Percentiles rank a stretch among this genome's conserved stretches.
phyloP scores from a whole-genome alignment of 1,140 invertebrate genomes.

The Euwallacea fornicatus region DNA sequence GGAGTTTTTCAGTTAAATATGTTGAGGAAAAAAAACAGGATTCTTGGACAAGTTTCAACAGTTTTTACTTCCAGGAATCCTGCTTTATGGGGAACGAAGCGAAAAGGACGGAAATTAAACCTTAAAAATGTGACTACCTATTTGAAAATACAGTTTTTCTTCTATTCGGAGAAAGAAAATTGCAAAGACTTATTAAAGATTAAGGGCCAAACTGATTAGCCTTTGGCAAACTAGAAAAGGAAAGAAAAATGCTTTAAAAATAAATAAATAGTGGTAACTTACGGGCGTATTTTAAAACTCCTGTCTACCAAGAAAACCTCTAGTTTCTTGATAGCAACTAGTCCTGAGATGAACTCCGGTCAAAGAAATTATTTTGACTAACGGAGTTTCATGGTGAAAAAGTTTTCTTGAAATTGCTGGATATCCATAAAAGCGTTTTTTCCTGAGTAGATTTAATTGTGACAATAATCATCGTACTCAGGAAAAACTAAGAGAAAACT shows the following conservation, averaged over 20 bases:
- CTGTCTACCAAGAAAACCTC: constrained; percentile 31
- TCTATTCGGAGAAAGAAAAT: constrained; percentile 21
- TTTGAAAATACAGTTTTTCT: constrained; percentile 21
- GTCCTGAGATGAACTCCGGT: constrained; percentile 22
- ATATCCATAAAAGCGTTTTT: constrained; percentile 26
- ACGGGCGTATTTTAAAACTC: constrained; percentile 26
- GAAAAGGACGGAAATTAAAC: background rate
- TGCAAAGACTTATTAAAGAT: constrained; percentile 7
- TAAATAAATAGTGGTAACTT: constrained; percentile 34
- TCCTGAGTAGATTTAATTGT: constrained; percentile 40
- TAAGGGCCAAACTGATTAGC: background rate
- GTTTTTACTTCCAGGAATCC: background rate
- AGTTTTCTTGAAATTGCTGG: constrained; percentile 20
- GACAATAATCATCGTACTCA: constrained; percentile 17
- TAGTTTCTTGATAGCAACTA: constrained; percentile 32
- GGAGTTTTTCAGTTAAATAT: background rate
- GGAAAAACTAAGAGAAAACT: constrained; percentile 28
- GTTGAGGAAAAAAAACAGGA: background rate
- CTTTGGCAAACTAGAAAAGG: constrained; percentile 11
- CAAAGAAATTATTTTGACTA: constrained; percentile 17
- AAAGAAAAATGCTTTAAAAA: constrained; percentile 30
- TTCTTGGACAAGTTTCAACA: background rate
- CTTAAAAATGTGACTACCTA: constrained; percentile 14
- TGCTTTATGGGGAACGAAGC: background rate
- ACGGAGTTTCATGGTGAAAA: background rate